phyloP scores from a whole-genome alignment of 2,888 invertebrate species.

The Lycocerus yunnanus region DNA sequence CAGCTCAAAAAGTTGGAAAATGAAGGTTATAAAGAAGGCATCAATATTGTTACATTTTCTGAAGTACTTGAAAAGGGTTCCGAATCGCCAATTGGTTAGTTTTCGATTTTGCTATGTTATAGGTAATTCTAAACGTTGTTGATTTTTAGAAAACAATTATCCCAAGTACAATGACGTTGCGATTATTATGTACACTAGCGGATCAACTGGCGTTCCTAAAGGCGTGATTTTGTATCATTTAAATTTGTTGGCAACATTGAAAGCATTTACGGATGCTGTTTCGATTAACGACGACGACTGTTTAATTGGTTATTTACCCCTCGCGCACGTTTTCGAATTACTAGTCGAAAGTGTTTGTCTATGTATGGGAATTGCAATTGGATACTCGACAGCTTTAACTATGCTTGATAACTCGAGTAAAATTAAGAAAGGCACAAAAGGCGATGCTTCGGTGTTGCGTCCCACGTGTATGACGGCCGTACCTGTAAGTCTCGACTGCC shows the following conservation, averaged over 20 bases:
- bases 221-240: constrained; percentile 83
- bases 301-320: constrained; percentile 92
- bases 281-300: constrained; percentile 75
- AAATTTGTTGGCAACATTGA: constrained; percentile 80
- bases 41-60: constrained; percentile 75
- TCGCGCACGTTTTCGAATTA: constrained; percentile 96
- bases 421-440: constrained; percentile 92
- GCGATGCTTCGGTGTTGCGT: constrained; percentile 87
- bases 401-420: constrained; percentile 92
- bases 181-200: constrained; percentile 99
- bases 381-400: constrained; percentile 95
- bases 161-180: constrained; percentile 82
- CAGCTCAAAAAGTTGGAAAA: constrained; percentile 75
- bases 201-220: constrained; percentile 95
- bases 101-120: no score
- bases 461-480: constrained; percentile 97
- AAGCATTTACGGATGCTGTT: constrained; percentile 79
- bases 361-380: constrained; percentile 87
- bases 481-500: constrained; percentile 68
- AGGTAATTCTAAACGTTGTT: no score
- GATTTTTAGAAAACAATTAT: constrained; percentile 53
- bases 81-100: constrained; percentile 56
- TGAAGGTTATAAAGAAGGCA: constrained; percentile 72
- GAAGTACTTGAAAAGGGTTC: constrained; percentile 65
- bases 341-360: constrained; percentile 88